Conservation (phyloP, 2,113 vertebrate genomes). For the Hipposideros armiger region DNA sequence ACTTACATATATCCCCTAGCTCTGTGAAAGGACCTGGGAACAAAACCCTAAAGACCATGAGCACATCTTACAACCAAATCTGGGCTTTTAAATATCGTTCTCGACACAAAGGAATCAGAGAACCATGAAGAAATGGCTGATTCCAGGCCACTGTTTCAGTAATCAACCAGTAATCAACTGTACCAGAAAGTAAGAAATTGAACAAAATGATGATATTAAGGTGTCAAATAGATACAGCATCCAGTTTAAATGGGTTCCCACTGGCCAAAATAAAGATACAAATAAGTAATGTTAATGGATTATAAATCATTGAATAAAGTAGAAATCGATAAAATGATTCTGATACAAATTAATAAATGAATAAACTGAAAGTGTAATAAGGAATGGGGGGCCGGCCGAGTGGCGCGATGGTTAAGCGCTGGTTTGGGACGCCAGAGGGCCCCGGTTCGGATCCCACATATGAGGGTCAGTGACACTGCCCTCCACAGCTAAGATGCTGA, state of each 20-base stretch:
- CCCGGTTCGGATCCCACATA: too few relatives aligned
- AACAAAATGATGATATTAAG: not conserved
- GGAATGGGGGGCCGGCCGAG: not conserved
- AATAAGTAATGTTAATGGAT: not conserved
- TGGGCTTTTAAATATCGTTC: not conserved
- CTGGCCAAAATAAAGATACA: conserved; percentile 10
- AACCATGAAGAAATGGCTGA: not conserved
- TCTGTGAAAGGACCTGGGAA: not conserved
- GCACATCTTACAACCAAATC: not conserved
- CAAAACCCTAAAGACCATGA: not conserved
- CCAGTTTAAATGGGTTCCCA: not conserved
- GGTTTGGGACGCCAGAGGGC: too few relatives aligned
- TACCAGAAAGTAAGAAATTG: not conserved
- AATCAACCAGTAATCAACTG: not conserved
- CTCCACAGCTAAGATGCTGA: too few relatives aligned
- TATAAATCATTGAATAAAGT: conserved; percentile 2
- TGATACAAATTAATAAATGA: not conserved
- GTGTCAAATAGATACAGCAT: not conserved
- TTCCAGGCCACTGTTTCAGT: not conserved
- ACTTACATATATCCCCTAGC: not conserved
- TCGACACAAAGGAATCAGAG: not conserved
- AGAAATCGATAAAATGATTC: not conserved
- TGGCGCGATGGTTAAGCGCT: too few relatives aligned
- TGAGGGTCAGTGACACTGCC: too few relatives aligned
- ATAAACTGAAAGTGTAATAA: not conserved